A percentile compares a stretch with the other conserved stretches of the same genome.
Evolutionary conservation across 2,797 vertebrate genomes (phyloP).

Genomic region (Lepus oiostolus): DNA sequence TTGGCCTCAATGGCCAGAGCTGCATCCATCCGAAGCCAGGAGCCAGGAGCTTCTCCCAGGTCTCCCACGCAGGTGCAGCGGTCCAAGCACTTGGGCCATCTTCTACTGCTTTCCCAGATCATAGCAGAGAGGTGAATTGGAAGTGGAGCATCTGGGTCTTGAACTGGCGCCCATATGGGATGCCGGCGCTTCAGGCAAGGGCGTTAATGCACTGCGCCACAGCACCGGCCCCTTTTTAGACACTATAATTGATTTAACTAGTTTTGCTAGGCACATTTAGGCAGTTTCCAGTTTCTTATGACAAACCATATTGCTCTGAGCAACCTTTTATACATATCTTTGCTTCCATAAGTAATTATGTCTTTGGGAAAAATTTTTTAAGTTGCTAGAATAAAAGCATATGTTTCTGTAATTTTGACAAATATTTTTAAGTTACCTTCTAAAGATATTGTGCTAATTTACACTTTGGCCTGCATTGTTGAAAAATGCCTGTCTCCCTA

Average conservation of each 20-base stretch:
- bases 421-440: neutral
- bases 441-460: neutral
- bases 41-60: too few species aligned
- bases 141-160: too few species aligned
- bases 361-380: constrained; percentile 57
- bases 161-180: too few species aligned
- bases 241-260: neutral
- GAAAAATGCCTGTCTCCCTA: constrained; percentile 49
- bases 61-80: too few species aligned
- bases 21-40: too few species aligned
- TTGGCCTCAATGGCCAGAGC: too few species aligned
- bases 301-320: neutral
- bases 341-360: neutral
- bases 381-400: constrained; percentile 38
- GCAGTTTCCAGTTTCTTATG: constrained; percentile 43
- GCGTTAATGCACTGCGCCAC: too few species aligned
- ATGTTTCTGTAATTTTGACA: constrained; percentile 45
- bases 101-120: too few species aligned
- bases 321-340: constrained; percentile 14
- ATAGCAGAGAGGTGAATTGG: too few species aligned
- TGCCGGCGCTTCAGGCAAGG: too few species aligned
- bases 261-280: neutral
- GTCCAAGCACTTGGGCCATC: too few species aligned
- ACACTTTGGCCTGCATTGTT: neutral
- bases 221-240: too few species aligned